Evolutionary conservation across 2,888 invertebrate genomes (phyloP), one percentile per base, ranked within the genome.

Genomic region (Platycheirus albimanus): DNA sequence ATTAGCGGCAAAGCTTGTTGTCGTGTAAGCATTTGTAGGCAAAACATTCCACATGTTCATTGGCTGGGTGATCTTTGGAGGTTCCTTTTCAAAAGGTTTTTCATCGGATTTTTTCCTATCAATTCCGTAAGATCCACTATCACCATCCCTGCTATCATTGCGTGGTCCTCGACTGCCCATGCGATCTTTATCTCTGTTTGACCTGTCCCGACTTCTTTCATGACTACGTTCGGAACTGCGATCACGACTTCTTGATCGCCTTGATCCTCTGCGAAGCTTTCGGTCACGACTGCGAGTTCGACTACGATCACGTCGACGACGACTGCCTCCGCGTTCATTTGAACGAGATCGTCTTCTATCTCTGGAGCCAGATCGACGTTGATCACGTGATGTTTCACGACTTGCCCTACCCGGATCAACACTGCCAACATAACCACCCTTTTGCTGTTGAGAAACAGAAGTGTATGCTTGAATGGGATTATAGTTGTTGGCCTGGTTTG

Each of bases 201-300:
- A 43, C 13, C 75, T 71, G 36, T 85, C 85, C 10, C 86, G 76
- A n/a, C 79, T 84, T 3, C 93, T 91, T 43, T 92, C 93, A 85
- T 89, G 92, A 86, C 89, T 86, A 5, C 87, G 84, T 11, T 87
- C 87, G 8, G 80, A 83, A 56, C 85, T 88, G 86, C 89, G 92
- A 28, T 93, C 92, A 15, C 86, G 83, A 51, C 85, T 86, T 6
- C 83, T 84, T 24, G 88, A 88, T 36, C 88, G 85, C 67, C 87
- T 87, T 20, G 83, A 85, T 11, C 88, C 88, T 11, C 86, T 85
- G 28, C 86, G 85, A 7, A 84, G 85, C 49, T 87, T 92, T 86
- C 88, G 93, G 4, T 93, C 92, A n/a, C 93, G 92, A 5, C 91
- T 91, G 15, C 93, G 83, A 5, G 87, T 86, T 4, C 91, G 89